Conservation (phyloP, 1,140 invertebrate genomes). For the Ooceraea biroi region DNA sequence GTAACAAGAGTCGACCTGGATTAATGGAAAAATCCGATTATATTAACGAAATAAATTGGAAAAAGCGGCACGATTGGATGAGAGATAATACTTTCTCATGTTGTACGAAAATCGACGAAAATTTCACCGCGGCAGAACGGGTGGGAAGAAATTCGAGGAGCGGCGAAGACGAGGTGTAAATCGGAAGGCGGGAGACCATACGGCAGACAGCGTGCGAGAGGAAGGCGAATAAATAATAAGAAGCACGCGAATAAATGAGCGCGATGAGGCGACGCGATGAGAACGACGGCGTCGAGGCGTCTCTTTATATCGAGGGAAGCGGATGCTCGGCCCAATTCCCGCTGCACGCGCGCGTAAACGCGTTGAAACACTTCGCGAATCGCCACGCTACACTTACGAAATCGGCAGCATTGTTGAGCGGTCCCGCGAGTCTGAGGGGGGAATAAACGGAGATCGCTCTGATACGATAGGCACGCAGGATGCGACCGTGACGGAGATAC, state of each 20-base stretch:
- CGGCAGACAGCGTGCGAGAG: constrained; percentile 24
- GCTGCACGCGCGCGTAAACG: constrained; percentile 65
- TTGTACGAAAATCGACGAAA: not conserved
- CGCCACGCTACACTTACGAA: constrained; percentile 75
- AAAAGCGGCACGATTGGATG: not conserved
- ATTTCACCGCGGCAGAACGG: constrained; percentile 20
- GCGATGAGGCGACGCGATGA: constrained; percentile 31
- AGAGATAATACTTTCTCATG: too few relatives aligned
- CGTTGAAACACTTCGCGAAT: constrained; percentile 68
- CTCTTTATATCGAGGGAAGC: constrained; percentile 64
- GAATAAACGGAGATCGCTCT: constrained; percentile 51
- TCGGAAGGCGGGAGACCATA: not conserved
- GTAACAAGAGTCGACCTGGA: not conserved
- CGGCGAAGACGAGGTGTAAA: not conserved
- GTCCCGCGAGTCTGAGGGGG: not conserved
- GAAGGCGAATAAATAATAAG: constrained; percentile 21
- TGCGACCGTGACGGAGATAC: constrained; percentile 58
- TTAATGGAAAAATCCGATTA: not conserved
- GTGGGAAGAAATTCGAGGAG: constrained; percentile 12
- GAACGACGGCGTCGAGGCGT: constrained; percentile 8
- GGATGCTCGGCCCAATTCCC: constrained; percentile 76
- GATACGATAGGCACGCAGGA: constrained; percentile 58
- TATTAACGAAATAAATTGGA: not conserved
- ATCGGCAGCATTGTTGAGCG: constrained; percentile 61
- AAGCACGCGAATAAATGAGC: constrained; percentile 23